A percentile compares a stretch with the other conserved stretches of the same genome.
Evolutionary conservation across 2,888 invertebrate genomes (phyloP).

Genomic region (Acleris laterana): DNA sequence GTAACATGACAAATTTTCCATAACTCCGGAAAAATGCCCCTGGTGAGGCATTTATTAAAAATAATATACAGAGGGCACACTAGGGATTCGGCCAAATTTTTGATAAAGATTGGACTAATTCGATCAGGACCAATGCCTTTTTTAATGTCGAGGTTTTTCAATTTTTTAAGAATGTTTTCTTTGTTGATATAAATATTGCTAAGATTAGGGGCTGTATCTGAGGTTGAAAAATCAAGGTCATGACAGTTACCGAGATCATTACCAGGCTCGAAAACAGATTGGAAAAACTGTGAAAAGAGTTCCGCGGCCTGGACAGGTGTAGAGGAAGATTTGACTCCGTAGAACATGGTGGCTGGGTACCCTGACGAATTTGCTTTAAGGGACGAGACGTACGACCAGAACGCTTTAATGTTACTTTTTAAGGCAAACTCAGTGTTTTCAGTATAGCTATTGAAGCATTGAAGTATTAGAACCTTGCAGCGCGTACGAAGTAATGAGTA

Average conservation of each 20-base stretch:
- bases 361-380: not conserved
- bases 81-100: not conserved
- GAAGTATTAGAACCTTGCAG: not conserved
- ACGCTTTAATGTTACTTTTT: not conserved
- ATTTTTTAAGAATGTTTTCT: not conserved
- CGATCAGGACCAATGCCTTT: not conserved
- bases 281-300: conserved; percentile 2
- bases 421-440: conserved; percentile 1
- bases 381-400: conserved; percentile 1
- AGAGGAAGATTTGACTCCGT: not conserved
- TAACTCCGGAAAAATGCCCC: not conserved
- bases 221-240: not conserved
- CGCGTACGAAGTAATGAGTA: not conserved
- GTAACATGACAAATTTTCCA: conserved; percentile 2
- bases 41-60: conserved; percentile 1
- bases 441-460: conserved; percentile 7
- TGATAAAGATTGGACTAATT: not conserved
- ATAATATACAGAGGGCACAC: not conserved
- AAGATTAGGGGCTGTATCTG: not conserved
- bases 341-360: conserved; percentile 9
- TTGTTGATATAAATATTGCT: not conserved
- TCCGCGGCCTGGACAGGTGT: not conserved
- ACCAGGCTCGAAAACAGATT: not conserved
- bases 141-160: not conserved
- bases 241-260: not conserved